Evolutionary conservation across 2,113 vertebrate species (phyloP), one percentile per base, ranked within the genome.

Genomic region (Nettapus auritus): DNA sequence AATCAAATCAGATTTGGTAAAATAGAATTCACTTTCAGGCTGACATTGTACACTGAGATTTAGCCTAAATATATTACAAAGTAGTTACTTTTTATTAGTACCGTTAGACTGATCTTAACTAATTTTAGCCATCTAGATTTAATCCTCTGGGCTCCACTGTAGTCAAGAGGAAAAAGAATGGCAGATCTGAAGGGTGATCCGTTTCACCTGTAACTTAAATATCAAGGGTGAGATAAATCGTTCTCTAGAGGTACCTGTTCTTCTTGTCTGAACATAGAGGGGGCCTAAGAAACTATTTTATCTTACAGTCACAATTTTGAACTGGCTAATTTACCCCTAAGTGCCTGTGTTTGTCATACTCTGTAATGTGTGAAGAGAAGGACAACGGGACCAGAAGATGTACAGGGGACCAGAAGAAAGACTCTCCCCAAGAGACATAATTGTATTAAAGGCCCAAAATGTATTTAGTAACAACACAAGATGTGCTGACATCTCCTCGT

Each of bases 381-480:
- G 42, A 1, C 46, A 34, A 31, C 9, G 34, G n/a, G n/a, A n/a
- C n/a, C n/a, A n/a, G n/a, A n/a, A n/a, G 21, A 21, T 31, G 23
- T 6, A 33, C 9, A 50, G 33, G 6, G 17, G 5, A 60, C 28
- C 0, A 0, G 4, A 22, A 26, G 5, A 42, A 48, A 48, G 29
- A 28, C 0, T 86, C 23, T 0, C 26, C 5, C 21, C 18, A 80
- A 64, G 18, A 5, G 4, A 1, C 6, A 28, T 34, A 59, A 14
- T 74, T 0, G 0, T 9, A 57, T 13, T 13, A 62, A 57, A 82
- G 11, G 22, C 40, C 1, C 0, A 1, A n/a, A 21, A 67, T 56
- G 48, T 34, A 17, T 5, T 48, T 16, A 6, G 46, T 14, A 63
- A 46, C 4, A n/a, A n/a, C n/a, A n/a, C n/a, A n/a, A n/a, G n/a